phyloP scores from a whole-genome alignment of 2,113 vertebrate genomes.

The Eubucco bourcierii region DNA sequence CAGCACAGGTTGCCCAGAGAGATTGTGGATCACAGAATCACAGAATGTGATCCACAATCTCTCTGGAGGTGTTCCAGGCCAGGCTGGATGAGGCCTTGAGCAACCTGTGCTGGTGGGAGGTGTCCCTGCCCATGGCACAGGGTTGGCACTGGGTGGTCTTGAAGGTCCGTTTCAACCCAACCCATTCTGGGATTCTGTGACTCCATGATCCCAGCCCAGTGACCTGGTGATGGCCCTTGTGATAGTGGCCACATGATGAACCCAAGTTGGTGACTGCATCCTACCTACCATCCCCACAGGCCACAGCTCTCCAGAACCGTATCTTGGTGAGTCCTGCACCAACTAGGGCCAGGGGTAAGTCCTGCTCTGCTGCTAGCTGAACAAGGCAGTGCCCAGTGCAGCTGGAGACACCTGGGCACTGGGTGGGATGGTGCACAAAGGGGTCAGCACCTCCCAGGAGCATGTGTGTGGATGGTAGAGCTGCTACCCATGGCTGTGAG shows the following conservation, averaged over 20 bases:
- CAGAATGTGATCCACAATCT: no score
- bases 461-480: fast-evolving
- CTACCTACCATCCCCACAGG: neutral
- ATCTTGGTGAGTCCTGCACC: fast-evolving
- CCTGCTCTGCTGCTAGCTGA: fast-evolving
- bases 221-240: neutral
- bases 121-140: no score
- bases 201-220: neutral
- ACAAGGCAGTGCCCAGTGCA: neutral
- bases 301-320: fast-evolving
- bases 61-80: no score
- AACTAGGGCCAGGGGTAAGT: fast-evolving
- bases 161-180: no score
- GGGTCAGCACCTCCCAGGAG: neutral
- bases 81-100: no score
- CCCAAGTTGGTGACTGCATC: neutral
- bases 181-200: no score
- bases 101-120: no score
- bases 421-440: neutral
- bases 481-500: fast-evolving
- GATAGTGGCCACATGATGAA: neutral
- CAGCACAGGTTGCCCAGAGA: no score
- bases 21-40: no score
- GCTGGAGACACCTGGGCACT: fast-evolving
- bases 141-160: no score